These are phyloP conservation scores for Salvelinus namaycush DNA, from an alignment of 2,113 vertebrate species.

Conservation along the genomic window DNA sequence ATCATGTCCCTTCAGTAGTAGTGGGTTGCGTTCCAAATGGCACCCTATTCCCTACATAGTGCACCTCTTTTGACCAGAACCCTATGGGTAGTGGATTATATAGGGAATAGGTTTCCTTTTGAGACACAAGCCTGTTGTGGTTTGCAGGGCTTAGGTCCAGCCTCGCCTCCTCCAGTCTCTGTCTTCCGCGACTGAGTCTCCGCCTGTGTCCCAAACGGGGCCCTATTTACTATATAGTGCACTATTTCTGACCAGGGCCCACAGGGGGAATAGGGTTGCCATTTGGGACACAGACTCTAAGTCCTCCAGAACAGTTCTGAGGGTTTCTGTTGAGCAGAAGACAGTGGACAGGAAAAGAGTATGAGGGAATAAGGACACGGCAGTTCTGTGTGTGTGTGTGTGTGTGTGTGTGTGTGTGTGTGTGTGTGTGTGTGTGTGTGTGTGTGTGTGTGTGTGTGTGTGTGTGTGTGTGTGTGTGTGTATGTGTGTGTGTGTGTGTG, in stretches of 20 bases:
- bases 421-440: too few relatives aligned
- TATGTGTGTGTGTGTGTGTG: too few relatives aligned
- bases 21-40: slow-evolving; percentile 3
- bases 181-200: not conserved
- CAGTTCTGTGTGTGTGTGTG: too few relatives aligned
- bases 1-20: slow-evolving; percentile 43
- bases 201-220: slow-evolving; percentile 30
- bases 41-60: too few relatives aligned
- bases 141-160: slow-evolving; percentile 64
- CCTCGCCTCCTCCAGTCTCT: slow-evolving; percentile 30
- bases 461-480: too few relatives aligned
- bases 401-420: too few relatives aligned
- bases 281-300: slow-evolving; percentile 9
- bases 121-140: slow-evolving; percentile 5
- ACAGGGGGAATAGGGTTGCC: too few relatives aligned
- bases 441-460: too few relatives aligned
- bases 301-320: slow-evolving; percentile 68
- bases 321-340: slow-evolving; percentile 42
- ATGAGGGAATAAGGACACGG: slow-evolving; percentile 16
- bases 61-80: too few relatives aligned
- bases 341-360: slow-evolving; percentile 50
- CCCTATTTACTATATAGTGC: not conserved
- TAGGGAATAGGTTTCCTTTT: not conserved
- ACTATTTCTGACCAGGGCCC: too few relatives aligned
- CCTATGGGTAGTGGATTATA: too few relatives aligned